Base-by-base conservation (phyloP, 2,888 invertebrate species). In the Drosophila subsilvestris region DNA sequence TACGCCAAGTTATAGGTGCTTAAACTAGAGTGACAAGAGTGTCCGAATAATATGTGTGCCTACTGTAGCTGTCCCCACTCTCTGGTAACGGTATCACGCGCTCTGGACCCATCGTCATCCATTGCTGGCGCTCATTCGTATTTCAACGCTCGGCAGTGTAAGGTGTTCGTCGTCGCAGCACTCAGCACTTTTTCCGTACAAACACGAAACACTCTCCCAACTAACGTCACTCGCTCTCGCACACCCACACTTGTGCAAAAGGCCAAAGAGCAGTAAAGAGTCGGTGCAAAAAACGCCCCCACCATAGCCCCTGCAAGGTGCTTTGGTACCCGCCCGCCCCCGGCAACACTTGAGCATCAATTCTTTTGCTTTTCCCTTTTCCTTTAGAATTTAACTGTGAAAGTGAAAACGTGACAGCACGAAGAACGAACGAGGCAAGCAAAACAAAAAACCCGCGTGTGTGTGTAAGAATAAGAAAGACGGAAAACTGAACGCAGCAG, bases 321-420 rank as follows among this genome's bases (percentile, higher is more conserved):
- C 37, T 37, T 27, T 37, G 22, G 42, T 69, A 42, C 42, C 27
- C 53, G 50, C 48, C 70, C 42, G 17, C 4, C n/a, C 22, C 20
- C 22, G 49, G 43, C 70, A 42, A 42, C 17, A 48, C 37, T 37
- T 37, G 14, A 37, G 42, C 56, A 56, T 69, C 69, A 56, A 54
- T 71, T 72, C 48, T 37, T 37, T 37, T 37, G 37, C 37, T 37
- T 37, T 37, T 37, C 37, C 56, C 69, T 67, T 67, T 62, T 74
- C 51, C 75, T 68, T 43, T 67, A 86, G 88, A 77, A 80, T 79
- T 74, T 86, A 86, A 77, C 74, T 85, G 78, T 86, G 83, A 89
- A 89, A 89, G 89, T 89, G 89, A 89, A 89, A 86, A 86, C 87
- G 75, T 57, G 63, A 71, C 56, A 57, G 51, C 44, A 66, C 56